Percentiles rank a stretch among this genome's conserved stretches.
Conservation (phyloP, 2,888 invertebrate species). For the Euzetes globulus region DNA sequence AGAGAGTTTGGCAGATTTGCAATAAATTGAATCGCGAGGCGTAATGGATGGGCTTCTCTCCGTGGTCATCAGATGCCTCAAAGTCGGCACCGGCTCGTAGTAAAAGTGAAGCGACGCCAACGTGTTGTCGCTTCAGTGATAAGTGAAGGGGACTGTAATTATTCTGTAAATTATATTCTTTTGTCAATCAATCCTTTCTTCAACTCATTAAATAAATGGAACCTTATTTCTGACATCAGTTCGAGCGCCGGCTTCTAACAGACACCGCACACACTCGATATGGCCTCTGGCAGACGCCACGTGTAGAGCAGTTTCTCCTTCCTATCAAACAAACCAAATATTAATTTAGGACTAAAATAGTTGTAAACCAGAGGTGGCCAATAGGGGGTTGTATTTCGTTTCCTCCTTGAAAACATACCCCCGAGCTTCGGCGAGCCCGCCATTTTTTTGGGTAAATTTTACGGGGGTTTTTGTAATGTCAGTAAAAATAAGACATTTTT, state of each 20-base stretch:
- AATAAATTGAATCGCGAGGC: constrained; percentile 55
- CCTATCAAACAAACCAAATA: constrained; percentile 46
- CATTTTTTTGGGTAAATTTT: no score
- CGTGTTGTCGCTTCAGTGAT: constrained; percentile 55
- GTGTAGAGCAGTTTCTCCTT: constrained; percentile 54
- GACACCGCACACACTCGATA: constrained; percentile 51
- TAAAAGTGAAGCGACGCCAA: constrained; percentile 55
- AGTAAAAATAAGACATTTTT: constrained; percentile 24
- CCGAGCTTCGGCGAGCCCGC: no score
- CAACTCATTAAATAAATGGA: not conserved
- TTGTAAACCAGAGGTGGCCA: no score
- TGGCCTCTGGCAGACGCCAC: constrained; percentile 53
- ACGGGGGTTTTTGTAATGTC: no score
- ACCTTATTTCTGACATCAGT: constrained; percentile 52
- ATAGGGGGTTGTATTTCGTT: no score
- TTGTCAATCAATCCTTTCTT: not conserved
- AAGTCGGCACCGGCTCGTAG: constrained; percentile 57
- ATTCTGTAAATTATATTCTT: constrained; percentile 44
- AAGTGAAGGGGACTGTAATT: constrained; percentile 57
- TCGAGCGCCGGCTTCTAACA: constrained; percentile 51
- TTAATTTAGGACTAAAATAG: no score
- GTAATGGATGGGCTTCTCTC: constrained; percentile 57
- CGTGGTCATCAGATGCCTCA: constrained; percentile 52
- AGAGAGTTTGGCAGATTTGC: constrained; percentile 55
- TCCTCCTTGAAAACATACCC: no score